These are phyloP conservation scores for Bothrops jararaca DNA, from an alignment of 2,113 vertebrate species.

Conservation along the genomic window DNA sequence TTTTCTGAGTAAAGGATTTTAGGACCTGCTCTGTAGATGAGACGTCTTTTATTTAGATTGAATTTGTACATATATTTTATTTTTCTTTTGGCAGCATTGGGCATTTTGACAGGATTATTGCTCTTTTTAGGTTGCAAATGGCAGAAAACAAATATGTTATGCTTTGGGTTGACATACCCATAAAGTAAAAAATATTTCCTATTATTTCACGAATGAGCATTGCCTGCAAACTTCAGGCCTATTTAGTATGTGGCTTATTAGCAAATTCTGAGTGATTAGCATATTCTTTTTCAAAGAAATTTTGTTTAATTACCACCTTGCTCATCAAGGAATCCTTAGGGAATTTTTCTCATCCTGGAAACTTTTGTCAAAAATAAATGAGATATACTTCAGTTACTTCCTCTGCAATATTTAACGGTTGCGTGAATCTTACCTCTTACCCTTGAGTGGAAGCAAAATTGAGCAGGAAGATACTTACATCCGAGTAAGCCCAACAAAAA, in stretches of 20 bases:
- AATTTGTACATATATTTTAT: neutral
- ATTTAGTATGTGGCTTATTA: neutral
- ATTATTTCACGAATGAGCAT: neutral
- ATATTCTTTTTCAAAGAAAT: neutral
- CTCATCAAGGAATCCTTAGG: neutral
- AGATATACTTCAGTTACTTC: neutral
- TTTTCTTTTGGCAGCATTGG: neutral
- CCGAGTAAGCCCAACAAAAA: neutral
- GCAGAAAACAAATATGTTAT: neutral
- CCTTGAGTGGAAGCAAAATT: neutral
- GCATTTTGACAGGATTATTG: neutral
- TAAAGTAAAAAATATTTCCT: neutral
- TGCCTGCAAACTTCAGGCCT: neutral
- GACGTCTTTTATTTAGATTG: neutral
- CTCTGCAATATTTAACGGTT: neutral
- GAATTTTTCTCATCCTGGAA: neutral
- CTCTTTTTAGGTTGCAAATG: neutral
- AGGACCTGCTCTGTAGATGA: neutral
- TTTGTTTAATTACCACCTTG: neutral
- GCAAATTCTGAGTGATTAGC: neutral
- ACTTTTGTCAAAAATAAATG: neutral
- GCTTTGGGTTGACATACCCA: neutral
- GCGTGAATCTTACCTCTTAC: neutral
- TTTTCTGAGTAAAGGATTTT: neutral
- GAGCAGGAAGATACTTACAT: neutral